A percentile compares a stretch with the other conserved stretches of the same genome.
Evolutionary conservation across 2,113 vertebrate genomes (phyloP).

Genomic region (Onychorhynchus coronatus): DNA sequence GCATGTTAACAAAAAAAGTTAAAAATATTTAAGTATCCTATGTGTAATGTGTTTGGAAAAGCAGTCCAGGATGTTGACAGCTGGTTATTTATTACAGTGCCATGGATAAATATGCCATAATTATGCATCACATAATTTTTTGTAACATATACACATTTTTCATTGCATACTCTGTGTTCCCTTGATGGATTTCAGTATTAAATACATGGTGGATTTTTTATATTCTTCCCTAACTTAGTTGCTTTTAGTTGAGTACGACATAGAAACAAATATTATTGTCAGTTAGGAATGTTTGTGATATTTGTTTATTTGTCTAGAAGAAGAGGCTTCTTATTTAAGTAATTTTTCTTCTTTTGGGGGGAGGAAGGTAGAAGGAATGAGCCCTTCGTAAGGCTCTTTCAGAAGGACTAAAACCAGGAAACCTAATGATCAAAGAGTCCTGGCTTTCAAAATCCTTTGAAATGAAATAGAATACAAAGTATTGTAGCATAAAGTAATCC

Average conservation of each 20-base stretch:
- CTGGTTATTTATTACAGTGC: not conserved
- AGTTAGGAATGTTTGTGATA: not conserved
- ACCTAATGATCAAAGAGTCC: not conserved
- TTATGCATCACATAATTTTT: not conserved
- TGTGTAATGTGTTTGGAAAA: not conserved
- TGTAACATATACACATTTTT: not conserved
- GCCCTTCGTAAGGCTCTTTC: not conserved
- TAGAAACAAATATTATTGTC: not conserved
- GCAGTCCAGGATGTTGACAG: not conserved
- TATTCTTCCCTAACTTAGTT: not conserved
- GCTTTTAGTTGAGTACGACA: not conserved
- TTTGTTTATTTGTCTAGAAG: not conserved
- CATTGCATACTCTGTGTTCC: not conserved
- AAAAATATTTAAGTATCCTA: not conserved
- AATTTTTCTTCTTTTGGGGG: not conserved
- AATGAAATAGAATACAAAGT: not conserved
- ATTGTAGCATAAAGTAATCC: not conserved
- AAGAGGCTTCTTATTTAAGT: not conserved
- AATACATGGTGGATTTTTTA: not conserved
- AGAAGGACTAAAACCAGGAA: not conserved
- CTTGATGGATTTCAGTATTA: not conserved
- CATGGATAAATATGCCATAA: not conserved
- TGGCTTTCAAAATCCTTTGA: not conserved
- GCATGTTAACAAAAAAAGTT: not conserved
- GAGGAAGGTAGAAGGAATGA: not conserved